Percentiles rank a stretch among this genome's conserved stretches.
Evolutionary conservation across 2,888 invertebrate species (phyloP).

Genomic region (Andrena fulva): DNA sequence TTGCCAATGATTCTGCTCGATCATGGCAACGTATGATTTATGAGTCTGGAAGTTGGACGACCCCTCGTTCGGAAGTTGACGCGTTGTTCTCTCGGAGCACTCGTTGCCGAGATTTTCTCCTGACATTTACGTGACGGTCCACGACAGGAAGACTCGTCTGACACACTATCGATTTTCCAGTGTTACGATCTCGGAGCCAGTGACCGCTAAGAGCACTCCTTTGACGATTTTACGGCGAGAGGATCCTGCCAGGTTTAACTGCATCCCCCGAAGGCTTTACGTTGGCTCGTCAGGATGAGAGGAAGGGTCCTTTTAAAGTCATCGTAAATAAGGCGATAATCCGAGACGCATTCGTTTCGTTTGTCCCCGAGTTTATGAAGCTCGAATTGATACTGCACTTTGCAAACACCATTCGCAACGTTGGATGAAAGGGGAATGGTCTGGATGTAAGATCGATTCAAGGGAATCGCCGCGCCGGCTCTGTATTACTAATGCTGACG

Average conservation of each 20-base stretch:
- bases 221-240: slow-evolving; percentile 26
- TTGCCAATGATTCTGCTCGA: slow-evolving; percentile 3
- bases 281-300: slow-evolving; percentile 4
- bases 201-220: slow-evolving; percentile 11
- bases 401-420: background rate
- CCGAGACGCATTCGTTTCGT: slow-evolving; percentile 18
- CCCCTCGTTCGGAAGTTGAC: background rate
- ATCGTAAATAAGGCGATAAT: slow-evolving; percentile 37
- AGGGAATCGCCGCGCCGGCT: slow-evolving; percentile 17
- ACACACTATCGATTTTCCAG: slow-evolving; percentile 1
- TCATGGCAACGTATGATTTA: background rate
- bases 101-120: background rate
- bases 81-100: background rate
- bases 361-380: slow-evolving; percentile 8
- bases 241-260: slow-evolving; percentile 24
- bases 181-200: slow-evolving; percentile 12
- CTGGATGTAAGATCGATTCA: background rate
- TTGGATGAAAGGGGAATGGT: background rate
- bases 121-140: background rate
- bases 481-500: slow-evolving; percentile 35
- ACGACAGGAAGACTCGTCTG: background rate
- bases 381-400: slow-evolving; percentile 16
- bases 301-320: slow-evolving; percentile 12
- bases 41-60: background rate
- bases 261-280: slow-evolving; percentile 8